Evolutionary conservation across 2,113 vertebrate genomes (phyloP), one percentile per base, ranked within the genome.

Genomic region (Thermophis baileyi): DNA sequence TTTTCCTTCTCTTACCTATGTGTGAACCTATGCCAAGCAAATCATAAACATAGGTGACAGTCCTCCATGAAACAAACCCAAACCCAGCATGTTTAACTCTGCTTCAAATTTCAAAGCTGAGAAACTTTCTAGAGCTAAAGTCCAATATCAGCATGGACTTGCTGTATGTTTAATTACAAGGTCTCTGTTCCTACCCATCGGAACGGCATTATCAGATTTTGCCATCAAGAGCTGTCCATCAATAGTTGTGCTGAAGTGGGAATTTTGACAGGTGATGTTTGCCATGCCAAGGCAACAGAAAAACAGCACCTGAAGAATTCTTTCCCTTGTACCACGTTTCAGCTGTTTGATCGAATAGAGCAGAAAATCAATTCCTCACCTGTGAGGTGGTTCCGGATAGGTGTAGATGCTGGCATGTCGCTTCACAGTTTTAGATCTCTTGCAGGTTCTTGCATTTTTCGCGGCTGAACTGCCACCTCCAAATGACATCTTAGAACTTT

Each of bases 341-440:
- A 10, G 2, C 4, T 0, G 0, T 22, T 3, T 30, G 7, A 0
- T 0, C 25, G 24, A 90, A 30, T 1, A 6, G 50, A 2, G 1
- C 24, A 89, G 9, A 46, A 53, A 6, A 3, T 8, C 7, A 7
- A 12, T 40, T 1, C 49, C 98, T 98, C 96, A 99, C 99, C 98
- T 98, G 94, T 98, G 97, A 63, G 98, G 98, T 0, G 98, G 98
- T 93, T 99, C 98, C 95, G 97, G 98, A 97, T 98, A 99, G 40
- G 98, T 97, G 96, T 98, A 98, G 95, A 97, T 97, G 92, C 97
- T 97, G 2, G 97, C 96, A 7, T 98, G 98, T 85, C 98, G 98
- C 94, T 98, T 98, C 92, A 97, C 94, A 50, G 97, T 98, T 87
- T 98, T 97, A 47, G 98, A 96, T 94, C 98, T 98, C 93, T 97